A percentile compares a stretch with the other conserved stretches of the same genome.
Evolutionary conservation across 2,113 vertebrate species (phyloP).

Genomic region (Ptilorrhoa leucosticta): DNA sequence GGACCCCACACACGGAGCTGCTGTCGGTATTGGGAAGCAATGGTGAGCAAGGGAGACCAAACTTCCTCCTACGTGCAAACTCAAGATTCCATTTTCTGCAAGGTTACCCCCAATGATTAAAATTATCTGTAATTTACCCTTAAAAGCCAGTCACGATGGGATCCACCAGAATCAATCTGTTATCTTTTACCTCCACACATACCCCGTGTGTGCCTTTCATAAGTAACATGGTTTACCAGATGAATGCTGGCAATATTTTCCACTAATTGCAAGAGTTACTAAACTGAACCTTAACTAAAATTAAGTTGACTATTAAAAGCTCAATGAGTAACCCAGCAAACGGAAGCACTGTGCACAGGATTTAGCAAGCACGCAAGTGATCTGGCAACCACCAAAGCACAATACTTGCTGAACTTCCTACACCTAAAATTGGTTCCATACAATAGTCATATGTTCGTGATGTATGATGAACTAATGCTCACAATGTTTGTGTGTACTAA

Average conservation of each 20-base stretch:
- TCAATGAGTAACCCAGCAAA: slow-evolving; percentile 53
- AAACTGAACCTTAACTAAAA: slow-evolving; percentile 71
- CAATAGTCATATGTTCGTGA: not conserved
- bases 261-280: slow-evolving; percentile 63
- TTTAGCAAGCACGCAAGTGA: slow-evolving; percentile 28
- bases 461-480: not conserved
- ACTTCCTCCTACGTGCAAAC: slow-evolving; percentile 68
- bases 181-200: slow-evolving; percentile 61
- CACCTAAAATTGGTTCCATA: not conserved
- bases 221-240: slow-evolving; percentile 36
- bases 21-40: slow-evolving; percentile 59
- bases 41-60: slow-evolving; percentile 68
- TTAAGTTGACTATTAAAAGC: slow-evolving; percentile 69
- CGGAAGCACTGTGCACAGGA: not conserved
- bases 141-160: slow-evolving; percentile 84
- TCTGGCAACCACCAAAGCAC: not conserved
- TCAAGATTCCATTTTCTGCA: slow-evolving; percentile 74
- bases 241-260: slow-evolving; percentile 46
- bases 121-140: slow-evolving; percentile 87
- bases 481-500: not conserved
- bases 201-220: not conserved
- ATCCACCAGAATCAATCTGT: slow-evolving; percentile 87
- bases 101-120: slow-evolving; percentile 89
- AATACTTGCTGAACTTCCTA: slow-evolving; percentile 11
- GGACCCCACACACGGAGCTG: not conserved